Percentiles rank a stretch among this genome's conserved stretches.
These are phyloP conservation scores for Bugulina stolonifera DNA, from an alignment of 2,888 invertebrate species.

Conservation along the genomic window DNA sequence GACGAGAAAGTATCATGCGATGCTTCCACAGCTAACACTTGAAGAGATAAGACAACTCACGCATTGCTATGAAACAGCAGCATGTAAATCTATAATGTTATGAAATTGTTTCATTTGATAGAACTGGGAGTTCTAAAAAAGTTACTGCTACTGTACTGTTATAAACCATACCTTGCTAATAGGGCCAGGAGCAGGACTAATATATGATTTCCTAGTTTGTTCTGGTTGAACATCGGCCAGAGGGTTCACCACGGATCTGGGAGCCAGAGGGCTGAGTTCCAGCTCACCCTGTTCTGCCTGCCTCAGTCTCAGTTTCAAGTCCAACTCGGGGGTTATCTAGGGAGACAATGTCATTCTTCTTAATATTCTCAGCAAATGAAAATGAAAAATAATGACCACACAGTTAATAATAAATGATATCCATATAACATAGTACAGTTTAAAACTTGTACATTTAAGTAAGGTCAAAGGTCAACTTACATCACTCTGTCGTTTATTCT, in stretches of 20 bases:
- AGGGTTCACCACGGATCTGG: constrained; percentile 6
- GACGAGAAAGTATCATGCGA: no score
- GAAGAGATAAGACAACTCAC: background rate
- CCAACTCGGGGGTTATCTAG: constrained; percentile 13
- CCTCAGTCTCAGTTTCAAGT: constrained; percentile 7
- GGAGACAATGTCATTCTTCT: background rate
- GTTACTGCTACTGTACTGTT: no score
- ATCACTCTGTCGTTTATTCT: background rate
- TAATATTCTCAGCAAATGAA: no score
- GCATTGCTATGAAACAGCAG: background rate
- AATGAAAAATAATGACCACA: no score
- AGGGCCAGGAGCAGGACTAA: constrained; percentile 14
- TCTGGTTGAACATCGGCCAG: constrained; percentile 14
- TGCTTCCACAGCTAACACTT: no score
- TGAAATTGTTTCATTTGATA: no score
- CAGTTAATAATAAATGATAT: no score
- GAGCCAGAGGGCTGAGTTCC: background rate
- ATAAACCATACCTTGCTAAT: constrained; percentile 20
- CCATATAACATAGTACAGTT: no score
- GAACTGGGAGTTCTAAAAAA: no score
- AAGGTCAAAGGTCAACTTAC: no score
- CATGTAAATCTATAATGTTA: background rate
- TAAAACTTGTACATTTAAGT: no score
- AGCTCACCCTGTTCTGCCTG: background rate
- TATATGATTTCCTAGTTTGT: background rate